Evolutionary conservation across 2,797 vertebrate species (phyloP), one percentile per base, ranked within the genome.

Genomic region (Babyrousa celebensis): DNA sequence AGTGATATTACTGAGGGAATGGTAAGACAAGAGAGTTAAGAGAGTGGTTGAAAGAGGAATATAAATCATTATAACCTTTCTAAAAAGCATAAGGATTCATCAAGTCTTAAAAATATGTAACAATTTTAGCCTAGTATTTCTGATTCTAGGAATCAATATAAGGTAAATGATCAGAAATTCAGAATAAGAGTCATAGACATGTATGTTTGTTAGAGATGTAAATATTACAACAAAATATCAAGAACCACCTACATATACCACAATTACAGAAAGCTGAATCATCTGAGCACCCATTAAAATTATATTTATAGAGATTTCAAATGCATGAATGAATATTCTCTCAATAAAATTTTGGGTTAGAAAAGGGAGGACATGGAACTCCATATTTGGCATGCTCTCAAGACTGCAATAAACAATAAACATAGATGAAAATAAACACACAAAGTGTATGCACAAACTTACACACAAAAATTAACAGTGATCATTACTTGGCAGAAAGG

Each of bases 281-380:
- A 77, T n/a, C 27, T 87, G 16, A 67, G 25, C 4, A 92, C 40
- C 29, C 89, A 93, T 43, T n/a, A 72, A 78, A 75, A 36, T 72
- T 4, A 43, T 67, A 23, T 10, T 86, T 58, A 54, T n/a, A 1
- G 8, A 25, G 3, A 32, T 78, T 93, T 93, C 9, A 62, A 36
- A 5, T 72, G 4, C 52, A 62, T 78, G 27, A 63, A 40, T 77
- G 90, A 75, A 80, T 86, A 80, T 86, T 71, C 9, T 65, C 12
- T 27, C 71, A 71, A 52, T 78, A 87, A 54, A 80, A 96, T 78
- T 85, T 60, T 89, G 75, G 4, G 25, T 67, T 65, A 71, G 5
- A 89, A 65, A 96, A 90, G 72, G 5, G 15, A 96, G 16, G 6
- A 93, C 68, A 60, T 67, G 4, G n/a, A 72, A 83, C 12, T 60